Conservation (phyloP, 2,888 invertebrate genomes). For the Macrophya alboannulata region DNA sequence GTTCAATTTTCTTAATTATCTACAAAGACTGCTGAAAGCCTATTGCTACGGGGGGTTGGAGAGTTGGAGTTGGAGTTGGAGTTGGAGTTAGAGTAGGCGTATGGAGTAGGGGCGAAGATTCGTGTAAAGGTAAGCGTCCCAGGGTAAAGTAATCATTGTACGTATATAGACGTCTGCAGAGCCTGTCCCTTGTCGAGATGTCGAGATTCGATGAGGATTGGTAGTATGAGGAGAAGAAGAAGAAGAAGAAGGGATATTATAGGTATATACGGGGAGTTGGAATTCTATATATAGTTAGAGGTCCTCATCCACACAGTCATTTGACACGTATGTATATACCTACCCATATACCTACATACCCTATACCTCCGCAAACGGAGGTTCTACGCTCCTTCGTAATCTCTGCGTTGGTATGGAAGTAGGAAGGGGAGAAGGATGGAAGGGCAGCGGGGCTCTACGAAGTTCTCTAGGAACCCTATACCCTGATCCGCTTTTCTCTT, state of each 20-base stretch:
- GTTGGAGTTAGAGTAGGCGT: background rate
- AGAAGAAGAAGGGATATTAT: background rate
- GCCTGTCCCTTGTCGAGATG: conserved; percentile 23
- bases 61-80: too few relatives aligned
- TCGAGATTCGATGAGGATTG: conserved; percentile 22
- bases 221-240: background rate
- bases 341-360: background rate
- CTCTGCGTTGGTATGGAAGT: background rate
- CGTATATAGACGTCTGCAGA: background rate
- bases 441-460: background rate
- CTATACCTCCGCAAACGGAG: background rate
- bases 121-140: background rate
- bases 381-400: background rate
- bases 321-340: conserved; percentile 15
- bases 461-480: background rate
- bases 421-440: background rate
- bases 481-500: conserved; percentile 32
- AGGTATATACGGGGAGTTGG: background rate
- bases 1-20: conserved; percentile 35
- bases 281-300: background rate
- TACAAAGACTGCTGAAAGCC: background rate
- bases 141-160: conserved; percentile 29
- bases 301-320: conserved; percentile 1
- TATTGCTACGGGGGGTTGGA: background rate
- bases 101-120: background rate